Evolutionary conservation across 2,888 invertebrate genomes (phyloP), one percentile per base, ranked within the genome.

Genomic region (Himalopsyche tibetana): DNA sequence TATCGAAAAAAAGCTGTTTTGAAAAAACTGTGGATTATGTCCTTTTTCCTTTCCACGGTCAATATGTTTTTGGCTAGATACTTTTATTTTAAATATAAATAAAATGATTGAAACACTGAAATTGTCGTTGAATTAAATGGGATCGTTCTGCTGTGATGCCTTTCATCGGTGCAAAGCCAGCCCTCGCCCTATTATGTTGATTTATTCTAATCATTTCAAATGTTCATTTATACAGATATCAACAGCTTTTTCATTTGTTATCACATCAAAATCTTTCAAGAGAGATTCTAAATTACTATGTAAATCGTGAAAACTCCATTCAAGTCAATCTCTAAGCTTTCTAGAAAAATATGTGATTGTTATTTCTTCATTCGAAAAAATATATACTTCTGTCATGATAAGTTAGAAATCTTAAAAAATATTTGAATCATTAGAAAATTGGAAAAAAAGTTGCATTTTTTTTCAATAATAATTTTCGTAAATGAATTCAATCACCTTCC

Each of bases 151-250:
- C 74, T 28, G 2, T 74, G 38, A 74, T 38, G 6, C 74, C 5
- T 36, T 4, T 36, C 74, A 74, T 63, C 38, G 38, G 36, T 1
- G 36, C n/a, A 15, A 36, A 28, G 28, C 5, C 36, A 15, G 9
- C 36, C 74, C 12, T 38, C 38, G 4, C 38, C 36, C 12, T 74
- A 36, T 36, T 63, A 74, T 74, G 74, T 28, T 74, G 74, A 74
- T 74, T 19, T 74, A 74, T 36, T 74, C 15, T 38, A 74, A 36
- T 36, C 36, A 36, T 74, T 74, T 9, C 38, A 74, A 74, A 36
- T 74, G 74, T 74, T 74, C 74, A 74, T 74, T 74, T 38, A 74
- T 36, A 74, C 74, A 74, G 36, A 74, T 74, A 74, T 74, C 19
- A 74, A 74, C 74, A 74, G 19, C 74, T 63, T 63, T 63, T 74